Evolutionary conservation across 2,888 invertebrate genomes (phyloP), one percentile per base, ranked within the genome.

Genomic region (Nasonia oneida): DNA sequence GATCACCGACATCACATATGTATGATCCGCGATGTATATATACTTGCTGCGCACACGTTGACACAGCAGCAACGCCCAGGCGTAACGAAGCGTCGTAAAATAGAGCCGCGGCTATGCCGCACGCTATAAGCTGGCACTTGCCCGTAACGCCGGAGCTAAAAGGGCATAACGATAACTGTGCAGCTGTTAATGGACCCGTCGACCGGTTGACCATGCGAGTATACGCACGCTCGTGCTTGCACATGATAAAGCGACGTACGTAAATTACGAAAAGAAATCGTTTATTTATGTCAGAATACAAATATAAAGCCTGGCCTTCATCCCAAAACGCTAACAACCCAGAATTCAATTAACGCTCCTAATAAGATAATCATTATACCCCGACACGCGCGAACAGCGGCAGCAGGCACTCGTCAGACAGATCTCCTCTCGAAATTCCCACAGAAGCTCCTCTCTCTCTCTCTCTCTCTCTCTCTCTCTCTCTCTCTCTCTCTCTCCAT

Each of bases 81-180:
- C 47, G 73, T 86, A 86, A 86, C 79, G 79, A 83, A 86, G 79
- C 81, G 77, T 81, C 81, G 77, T 86, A 83, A 83, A 86, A 75
- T 73, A 50, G 33, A 79, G 50, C 61, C 83, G 42, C 42, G n/a
- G 23, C 18, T 39, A 33, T 18, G 53, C 15, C 39, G 37, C n/a
- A 1, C 29, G 23, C 33, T n/a, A 10, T 50, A 33, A 37, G 67
- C n/a, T 29, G 15, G 71, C 47, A 57, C 61, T 74, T 85, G 18
- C 85, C 61, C 76, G 70, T 85, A 85, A 85, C 77, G 53, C 39
- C 71, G 70, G 33, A 78, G 75, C 84, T 86, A 84, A 81, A 84
- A 81, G 76, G 71, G 81, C 83, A 79, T 81, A 87, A 84, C 84
- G 86, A 84, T 83, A 86, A 87, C 81, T 81, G 77, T 84, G 84